phyloP scores from a whole-genome alignment of 2,888 invertebrate species.

The Diachrysia chrysitis region DNA sequence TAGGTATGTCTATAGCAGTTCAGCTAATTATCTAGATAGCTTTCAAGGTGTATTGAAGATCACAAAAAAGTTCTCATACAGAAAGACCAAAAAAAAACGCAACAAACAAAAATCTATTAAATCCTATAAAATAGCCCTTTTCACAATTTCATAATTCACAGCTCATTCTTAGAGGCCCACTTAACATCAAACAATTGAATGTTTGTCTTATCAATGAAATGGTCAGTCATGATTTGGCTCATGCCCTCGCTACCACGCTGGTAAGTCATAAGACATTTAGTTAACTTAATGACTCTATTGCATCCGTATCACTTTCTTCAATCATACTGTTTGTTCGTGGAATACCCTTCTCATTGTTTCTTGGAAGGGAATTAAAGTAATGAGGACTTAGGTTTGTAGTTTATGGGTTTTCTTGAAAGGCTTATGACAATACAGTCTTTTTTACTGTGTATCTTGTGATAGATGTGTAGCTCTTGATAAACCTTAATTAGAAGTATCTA shows the following conservation, averaged over 20 bases:
- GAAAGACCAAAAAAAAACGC: too few species aligned
- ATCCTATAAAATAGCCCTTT: not conserved
- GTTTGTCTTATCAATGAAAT: conserved; percentile 76
- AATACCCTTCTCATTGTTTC: conserved; percentile 28
- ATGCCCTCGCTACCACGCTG: conserved; percentile 60
- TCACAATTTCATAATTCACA: not conserved
- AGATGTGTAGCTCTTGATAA: too few species aligned
- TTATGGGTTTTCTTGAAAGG: conserved; percentile 8
- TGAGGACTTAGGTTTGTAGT: conserved; percentile 37
- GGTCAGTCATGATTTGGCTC: conserved; percentile 74
- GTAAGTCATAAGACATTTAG: conserved; percentile 48
- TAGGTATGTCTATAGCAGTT: too few species aligned
- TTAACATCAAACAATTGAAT: conserved; percentile 73
- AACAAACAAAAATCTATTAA: too few species aligned
- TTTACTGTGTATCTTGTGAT: not conserved
- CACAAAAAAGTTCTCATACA: too few species aligned
- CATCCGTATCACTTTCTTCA: conserved; percentile 50
- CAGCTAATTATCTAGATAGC: too few species aligned
- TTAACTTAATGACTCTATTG: conserved; percentile 43
- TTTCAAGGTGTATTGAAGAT: too few species aligned
- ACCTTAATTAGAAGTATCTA: not conserved
- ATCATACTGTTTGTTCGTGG: conserved; percentile 34
- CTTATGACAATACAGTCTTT: not conserved
- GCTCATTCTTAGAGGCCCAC: conserved; percentile 53
- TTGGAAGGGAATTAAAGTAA: conserved; percentile 45